Evolutionary conservation across 1,140 invertebrate genomes (phyloP).

Genomic region (Drosophila kanapiae): DNA sequence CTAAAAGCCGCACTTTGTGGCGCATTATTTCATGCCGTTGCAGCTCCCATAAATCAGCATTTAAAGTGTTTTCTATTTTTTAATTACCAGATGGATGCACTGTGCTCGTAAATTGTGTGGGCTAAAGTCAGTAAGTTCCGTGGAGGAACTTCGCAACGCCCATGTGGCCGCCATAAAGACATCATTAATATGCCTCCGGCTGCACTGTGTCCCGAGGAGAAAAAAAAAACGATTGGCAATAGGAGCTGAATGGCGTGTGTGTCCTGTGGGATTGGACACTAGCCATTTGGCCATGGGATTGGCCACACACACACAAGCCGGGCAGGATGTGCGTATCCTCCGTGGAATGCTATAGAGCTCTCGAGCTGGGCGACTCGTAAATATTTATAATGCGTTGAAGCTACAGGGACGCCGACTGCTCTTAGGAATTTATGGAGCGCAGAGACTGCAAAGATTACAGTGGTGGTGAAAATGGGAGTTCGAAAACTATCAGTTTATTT

Average conservation of each 20-base stretch:
- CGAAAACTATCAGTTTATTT: not conserved
- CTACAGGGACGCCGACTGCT: slow-evolving; percentile 21
- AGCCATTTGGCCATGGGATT: slow-evolving; percentile 35
- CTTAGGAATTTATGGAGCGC: slow-evolving; percentile 29
- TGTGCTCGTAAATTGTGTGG: slow-evolving; percentile 62
- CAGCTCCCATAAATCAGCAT: slow-evolving; percentile 65
- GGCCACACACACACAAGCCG: slow-evolving; percentile 16
- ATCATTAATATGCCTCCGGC: slow-evolving; percentile 66
- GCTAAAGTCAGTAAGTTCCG: slow-evolving; percentile 26
- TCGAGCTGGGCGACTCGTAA: slow-evolving; percentile 37
- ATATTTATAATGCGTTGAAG: slow-evolving; percentile 60
- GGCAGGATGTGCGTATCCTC: slow-evolving; percentile 31
- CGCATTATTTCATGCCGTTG: slow-evolving; percentile 13
- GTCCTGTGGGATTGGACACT: slow-evolving; percentile 37
- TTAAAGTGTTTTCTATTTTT: slow-evolving; percentile 68
- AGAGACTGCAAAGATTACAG: not conserved
- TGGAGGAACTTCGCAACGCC: slow-evolving; percentile 2
- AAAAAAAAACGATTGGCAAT: slow-evolving; percentile 53
- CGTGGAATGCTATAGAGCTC: slow-evolving; percentile 2
- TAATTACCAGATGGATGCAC: slow-evolving; percentile 75
- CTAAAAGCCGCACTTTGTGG: not conserved
- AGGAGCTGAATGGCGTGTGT: slow-evolving; percentile 12
- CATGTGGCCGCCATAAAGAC: slow-evolving; percentile 45
- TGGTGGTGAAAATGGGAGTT: not conserved
- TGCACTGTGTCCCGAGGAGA: slow-evolving; percentile 20